phyloP scores from a whole-genome alignment of 2,113 vertebrate species.

The Sterrhoptilus dennistouni region DNA sequence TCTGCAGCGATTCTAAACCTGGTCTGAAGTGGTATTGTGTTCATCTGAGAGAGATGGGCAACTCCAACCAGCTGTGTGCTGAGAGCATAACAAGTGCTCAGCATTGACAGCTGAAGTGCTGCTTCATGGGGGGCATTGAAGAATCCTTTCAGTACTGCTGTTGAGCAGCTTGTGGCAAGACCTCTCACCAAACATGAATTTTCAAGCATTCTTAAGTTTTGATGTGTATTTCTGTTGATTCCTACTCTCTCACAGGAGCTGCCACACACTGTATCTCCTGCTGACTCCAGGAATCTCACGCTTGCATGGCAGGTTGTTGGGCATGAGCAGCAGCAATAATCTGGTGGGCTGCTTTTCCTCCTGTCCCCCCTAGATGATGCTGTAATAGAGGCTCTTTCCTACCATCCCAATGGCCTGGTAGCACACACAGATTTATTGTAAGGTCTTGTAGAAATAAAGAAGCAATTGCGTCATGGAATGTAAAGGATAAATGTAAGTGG shows the following conservation, averaged over 20 bases:
- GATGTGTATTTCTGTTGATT: constrained; percentile 7
- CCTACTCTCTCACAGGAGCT: background rate
- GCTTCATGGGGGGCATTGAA: background rate
- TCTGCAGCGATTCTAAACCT: background rate
- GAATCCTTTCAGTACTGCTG: constrained; percentile 2
- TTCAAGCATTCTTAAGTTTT: constrained; percentile 17
- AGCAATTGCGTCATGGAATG: background rate
- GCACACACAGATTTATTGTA: background rate
- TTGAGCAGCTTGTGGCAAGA: background rate
- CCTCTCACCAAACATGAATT: background rate
- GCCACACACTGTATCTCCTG: background rate
- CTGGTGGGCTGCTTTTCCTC: constrained; percentile 51
- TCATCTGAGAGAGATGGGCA: background rate
- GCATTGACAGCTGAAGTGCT: constrained; percentile 9
- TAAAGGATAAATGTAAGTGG: background rate
- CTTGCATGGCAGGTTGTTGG: background rate
- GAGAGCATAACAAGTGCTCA: background rate
- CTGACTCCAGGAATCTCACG: background rate
- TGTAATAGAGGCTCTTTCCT: constrained; percentile 52
- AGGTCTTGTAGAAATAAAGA: constrained; percentile 26
- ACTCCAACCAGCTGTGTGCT: background rate
- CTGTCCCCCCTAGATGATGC: constrained; percentile 48
- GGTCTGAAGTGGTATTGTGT: background rate
- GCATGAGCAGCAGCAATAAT: background rate
- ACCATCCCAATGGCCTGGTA: background rate